Base-by-base conservation (phyloP, 1,140 invertebrate genomes). In the Mylabris phalerata region DNA sequence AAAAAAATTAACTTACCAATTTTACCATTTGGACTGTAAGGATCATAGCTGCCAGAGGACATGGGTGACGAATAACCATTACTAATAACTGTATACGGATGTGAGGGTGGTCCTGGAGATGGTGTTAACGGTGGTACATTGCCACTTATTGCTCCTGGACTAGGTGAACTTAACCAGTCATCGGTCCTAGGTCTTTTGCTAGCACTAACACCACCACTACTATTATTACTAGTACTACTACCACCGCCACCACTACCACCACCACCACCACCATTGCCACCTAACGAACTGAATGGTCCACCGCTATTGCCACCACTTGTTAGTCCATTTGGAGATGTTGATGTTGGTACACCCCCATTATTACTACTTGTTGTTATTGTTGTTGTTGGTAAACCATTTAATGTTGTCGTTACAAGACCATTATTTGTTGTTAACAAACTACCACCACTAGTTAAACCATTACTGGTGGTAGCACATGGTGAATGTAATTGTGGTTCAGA, bases 11-110 rank as follows among this genome's bases (percentile, higher is more conserved):
- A 81, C 86, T 84, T 63, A 89, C 88, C 87, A 81, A 87, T 83
- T 82, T 90, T 90, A 70, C 87, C 87, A 75, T 89, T 90, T 43
- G 89, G 88, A 78, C 88, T 90, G 73, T 90, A 91, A 2, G 88
- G 86, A 67, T 90, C 89, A 75, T 90, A 91, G 79, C 88, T 90
- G 67, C 87, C 82, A 1, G 87, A 86, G 26, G 87, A 89, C 78
- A 90, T 83, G 0, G 87, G 87, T 59, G 88, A 90, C n/a, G 87
- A 85, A 69, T 90, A 90, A 13, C 88, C 88, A 66, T 90, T 89
- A 62, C 83, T 88, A 67, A 80, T 81, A 61, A 82, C 77, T 13
- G 79, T 76, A 61, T 79, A 81, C 46, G 77, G 74, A 63, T 81
- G 77, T 45, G 76, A 68, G 50, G 79, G 77, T 6, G 80, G 80